phyloP scores from a whole-genome alignment of 2,888 invertebrate species.

The Steinernema hermaphroditum region DNA sequence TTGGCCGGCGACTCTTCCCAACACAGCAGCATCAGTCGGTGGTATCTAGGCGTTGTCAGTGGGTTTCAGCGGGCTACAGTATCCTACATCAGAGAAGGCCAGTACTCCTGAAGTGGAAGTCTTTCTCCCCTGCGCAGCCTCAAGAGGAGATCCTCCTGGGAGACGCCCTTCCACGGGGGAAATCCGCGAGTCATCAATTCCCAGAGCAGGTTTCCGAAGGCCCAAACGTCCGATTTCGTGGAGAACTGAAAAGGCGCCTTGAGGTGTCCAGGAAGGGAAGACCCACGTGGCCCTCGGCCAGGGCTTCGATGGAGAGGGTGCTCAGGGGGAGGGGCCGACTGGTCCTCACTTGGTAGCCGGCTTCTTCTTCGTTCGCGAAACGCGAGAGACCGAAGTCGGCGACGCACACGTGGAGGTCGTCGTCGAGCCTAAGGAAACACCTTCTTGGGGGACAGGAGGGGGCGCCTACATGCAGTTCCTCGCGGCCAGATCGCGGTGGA shows the following conservation, averaged over 20 bases:
- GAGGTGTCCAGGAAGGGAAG: too few relatives aligned
- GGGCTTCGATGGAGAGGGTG: not conserved
- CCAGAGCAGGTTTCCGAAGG: slow-evolving; percentile 19
- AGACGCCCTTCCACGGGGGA: not conserved
- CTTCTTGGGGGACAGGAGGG: too few relatives aligned
- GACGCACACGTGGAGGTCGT: not conserved
- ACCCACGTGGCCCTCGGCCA: not conserved
- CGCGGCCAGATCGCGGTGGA: slow-evolving; percentile 28
- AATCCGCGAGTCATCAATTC: not conserved
- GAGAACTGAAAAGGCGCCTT: too few relatives aligned
- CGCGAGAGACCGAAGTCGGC: not conserved
- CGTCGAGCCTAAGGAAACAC: not conserved
- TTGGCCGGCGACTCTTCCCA: not conserved
- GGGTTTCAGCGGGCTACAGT: too few relatives aligned
- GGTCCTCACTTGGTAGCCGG: slow-evolving; percentile 33
- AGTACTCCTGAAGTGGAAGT: not conserved
- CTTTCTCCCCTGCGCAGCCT: not conserved
- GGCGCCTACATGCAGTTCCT: slow-evolving; percentile 15
- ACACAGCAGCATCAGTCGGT: not conserved
- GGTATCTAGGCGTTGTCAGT: not conserved
- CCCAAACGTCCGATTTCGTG: slow-evolving; percentile 4
- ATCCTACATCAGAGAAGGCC: not conserved
- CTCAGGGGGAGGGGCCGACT: not conserved
- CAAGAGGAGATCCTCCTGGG: not conserved
- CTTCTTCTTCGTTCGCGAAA: slow-evolving; percentile 36